Percentiles rank a stretch among this genome's conserved stretches.
These are phyloP conservation scores for Drosophila trichaetosa DNA, from an alignment of 2,888 invertebrate genomes.

Conservation along the genomic window DNA sequence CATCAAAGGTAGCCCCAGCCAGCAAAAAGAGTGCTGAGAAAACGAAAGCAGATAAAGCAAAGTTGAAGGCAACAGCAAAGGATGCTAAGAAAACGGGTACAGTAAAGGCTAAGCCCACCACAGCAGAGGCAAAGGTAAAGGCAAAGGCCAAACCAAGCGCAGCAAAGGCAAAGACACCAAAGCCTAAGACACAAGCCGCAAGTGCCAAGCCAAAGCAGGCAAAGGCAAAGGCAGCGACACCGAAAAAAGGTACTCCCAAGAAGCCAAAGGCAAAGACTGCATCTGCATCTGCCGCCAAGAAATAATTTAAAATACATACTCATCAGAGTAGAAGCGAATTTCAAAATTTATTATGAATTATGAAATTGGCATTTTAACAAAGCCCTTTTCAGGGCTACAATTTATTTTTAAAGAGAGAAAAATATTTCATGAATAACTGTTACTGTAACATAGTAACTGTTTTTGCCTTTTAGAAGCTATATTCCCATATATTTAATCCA, in stretches of 20 bases:
- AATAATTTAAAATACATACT: conserved; percentile 22
- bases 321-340: background rate
- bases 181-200: conserved; percentile 33
- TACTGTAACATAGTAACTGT: background rate
- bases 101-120: conserved; percentile 45
- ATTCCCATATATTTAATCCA: no score
- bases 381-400: conserved; percentile 18
- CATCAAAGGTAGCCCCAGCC: conserved; percentile 37
- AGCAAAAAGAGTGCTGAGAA: conserved; percentile 45
- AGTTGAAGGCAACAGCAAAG: conserved; percentile 22
- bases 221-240: conserved; percentile 28
- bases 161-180: conserved; percentile 38
- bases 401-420: conserved; percentile 2
- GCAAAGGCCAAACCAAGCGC: conserved; percentile 33
- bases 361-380: conserved; percentile 4
- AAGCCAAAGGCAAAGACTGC: conserved; percentile 35
- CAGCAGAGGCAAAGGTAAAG: conserved; percentile 34
- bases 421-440: background rate
- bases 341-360: background rate
- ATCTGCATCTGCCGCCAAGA: conserved; percentile 18
- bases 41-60: conserved; percentile 42
- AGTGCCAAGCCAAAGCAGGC: conserved; percentile 43
- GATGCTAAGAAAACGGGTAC: conserved; percentile 48
- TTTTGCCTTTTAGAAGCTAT: background rate
- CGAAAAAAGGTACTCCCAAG: conserved; percentile 42